Evolutionary conservation across 2,113 vertebrate genomes (phyloP).

Genomic region (Paradoxurus hermaphroditus): DNA sequence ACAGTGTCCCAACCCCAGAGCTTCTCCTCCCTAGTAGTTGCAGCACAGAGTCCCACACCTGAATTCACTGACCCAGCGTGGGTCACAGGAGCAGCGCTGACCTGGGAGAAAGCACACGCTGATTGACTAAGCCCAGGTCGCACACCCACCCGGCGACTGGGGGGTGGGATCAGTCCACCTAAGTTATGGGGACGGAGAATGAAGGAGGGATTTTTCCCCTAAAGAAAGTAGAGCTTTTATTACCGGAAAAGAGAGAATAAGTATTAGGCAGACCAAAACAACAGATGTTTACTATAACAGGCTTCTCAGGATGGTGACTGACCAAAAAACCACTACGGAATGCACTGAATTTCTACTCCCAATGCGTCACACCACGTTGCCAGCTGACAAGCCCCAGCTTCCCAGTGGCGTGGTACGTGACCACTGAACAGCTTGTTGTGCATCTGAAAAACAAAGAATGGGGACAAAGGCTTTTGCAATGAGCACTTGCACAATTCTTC

Average conservation of each 20-base stretch:
- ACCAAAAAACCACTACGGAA: constrained; percentile 1
- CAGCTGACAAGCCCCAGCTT: constrained; percentile 45
- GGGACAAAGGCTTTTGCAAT: constrained; percentile 64
- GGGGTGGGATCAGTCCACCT: neutral
- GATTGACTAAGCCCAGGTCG: neutral
- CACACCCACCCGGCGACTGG: neutral
- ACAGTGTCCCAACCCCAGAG: neutral
- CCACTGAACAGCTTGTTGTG: constrained; percentile 16
- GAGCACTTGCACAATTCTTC: constrained; percentile 56
- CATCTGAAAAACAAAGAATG: constrained; percentile 49
- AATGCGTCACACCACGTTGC: neutral
- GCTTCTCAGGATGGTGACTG: constrained; percentile 22
- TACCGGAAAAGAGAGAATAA: neutral
- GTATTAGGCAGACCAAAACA: neutral
- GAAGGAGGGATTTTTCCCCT: neutral
- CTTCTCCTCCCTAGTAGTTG: neutral
- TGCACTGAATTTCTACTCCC: neutral
- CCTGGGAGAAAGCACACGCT: neutral
- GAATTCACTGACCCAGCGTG: neutral
- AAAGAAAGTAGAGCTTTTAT: neutral
- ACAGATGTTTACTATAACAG: constrained; percentile 49
- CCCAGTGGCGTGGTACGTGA: constrained; percentile 4
- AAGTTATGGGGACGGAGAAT: neutral
- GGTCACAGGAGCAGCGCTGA: neutral
- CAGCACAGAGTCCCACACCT: neutral